phyloP scores from a whole-genome alignment of 2,113 vertebrate species.

The Microcebus jonahi region DNA sequence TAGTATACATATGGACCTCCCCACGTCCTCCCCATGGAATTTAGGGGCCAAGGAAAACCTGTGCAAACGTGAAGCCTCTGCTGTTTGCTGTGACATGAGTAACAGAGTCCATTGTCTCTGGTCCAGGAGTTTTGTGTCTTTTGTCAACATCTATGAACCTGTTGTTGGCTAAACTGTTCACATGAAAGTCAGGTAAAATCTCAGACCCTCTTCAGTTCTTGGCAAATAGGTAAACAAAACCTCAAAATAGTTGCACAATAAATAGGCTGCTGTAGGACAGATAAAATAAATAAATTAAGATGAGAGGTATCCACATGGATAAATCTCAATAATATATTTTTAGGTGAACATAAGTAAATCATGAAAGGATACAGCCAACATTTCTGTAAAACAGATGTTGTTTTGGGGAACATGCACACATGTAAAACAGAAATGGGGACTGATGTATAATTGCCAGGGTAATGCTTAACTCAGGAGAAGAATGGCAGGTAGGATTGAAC shows the following conservation, averaged over 20 bases:
- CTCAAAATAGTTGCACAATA: neutral
- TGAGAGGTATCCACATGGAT: neutral
- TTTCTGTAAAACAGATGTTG: neutral
- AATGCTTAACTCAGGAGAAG: neutral
- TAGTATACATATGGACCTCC: rapidly evolving
- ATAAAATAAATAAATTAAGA: neutral
- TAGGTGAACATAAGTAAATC: neutral
- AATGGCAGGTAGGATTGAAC: too few relatives aligned
- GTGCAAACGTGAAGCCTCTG: neutral
- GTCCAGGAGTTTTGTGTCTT: neutral
- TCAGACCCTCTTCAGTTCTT: neutral
- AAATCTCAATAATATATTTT: neutral
- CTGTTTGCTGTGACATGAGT: neutral
- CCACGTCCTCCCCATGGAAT: neutral
- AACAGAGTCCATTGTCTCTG: neutral
- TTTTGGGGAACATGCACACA: too few relatives aligned
- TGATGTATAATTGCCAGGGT: neutral
- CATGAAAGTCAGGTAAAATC: neutral
- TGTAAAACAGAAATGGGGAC: neutral
- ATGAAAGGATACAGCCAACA: neutral
- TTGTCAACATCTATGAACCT: neutral
- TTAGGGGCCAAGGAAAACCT: neutral
- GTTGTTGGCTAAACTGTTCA: neutral
- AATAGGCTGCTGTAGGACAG: neutral
- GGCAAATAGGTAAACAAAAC: neutral